Percentiles rank a stretch among this genome's conserved stretches.
phyloP scores from a whole-genome alignment of 23 tunicate species.

The Clavelina lepadiformis region DNA sequence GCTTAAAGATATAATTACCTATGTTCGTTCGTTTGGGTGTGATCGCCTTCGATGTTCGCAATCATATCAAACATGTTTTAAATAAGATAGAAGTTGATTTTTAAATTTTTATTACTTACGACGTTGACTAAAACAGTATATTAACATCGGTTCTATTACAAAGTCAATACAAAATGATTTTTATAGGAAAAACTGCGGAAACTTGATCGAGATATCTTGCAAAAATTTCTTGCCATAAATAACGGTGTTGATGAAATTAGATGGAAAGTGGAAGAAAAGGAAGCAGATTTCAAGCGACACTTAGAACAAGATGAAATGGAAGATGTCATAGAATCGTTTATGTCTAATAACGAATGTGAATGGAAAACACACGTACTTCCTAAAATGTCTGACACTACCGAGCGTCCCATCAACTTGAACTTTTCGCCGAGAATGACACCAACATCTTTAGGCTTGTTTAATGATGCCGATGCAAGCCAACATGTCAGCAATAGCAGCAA shows the following conservation, averaged over 20 bases:
- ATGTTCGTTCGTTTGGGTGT: no score
- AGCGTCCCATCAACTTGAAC: no score
- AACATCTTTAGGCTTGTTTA: neutral
- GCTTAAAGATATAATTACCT: no score
- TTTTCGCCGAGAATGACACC: neutral
- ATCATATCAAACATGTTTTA: no score
- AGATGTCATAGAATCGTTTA: neutral
- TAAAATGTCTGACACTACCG: no score
- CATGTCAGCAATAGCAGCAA: no score
- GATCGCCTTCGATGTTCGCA: no score
- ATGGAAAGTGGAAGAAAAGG: slow-evolving; percentile 70
- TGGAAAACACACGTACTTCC: neutral
- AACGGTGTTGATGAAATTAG: slow-evolving; percentile 63
- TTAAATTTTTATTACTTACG: neutral
- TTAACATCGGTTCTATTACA: no score
- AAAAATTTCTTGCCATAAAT: slow-evolving; percentile 51
- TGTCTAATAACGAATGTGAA: neutral
- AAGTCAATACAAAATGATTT: neutral
- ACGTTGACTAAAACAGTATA: no score
- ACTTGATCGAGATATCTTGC: slow-evolving; percentile 77
- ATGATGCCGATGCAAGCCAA: neutral
- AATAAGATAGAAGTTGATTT: no score
- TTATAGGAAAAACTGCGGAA: slow-evolving; percentile 61
- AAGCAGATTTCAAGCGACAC: slow-evolving; percentile 49
- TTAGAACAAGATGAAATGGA: slow-evolving; percentile 21